A percentile compares a stretch with the other conserved stretches of the same genome.
These are phyloP conservation scores for Polyergus mexicanus DNA, from an alignment of 1,140 invertebrate species.

Conservation along the genomic window DNA sequence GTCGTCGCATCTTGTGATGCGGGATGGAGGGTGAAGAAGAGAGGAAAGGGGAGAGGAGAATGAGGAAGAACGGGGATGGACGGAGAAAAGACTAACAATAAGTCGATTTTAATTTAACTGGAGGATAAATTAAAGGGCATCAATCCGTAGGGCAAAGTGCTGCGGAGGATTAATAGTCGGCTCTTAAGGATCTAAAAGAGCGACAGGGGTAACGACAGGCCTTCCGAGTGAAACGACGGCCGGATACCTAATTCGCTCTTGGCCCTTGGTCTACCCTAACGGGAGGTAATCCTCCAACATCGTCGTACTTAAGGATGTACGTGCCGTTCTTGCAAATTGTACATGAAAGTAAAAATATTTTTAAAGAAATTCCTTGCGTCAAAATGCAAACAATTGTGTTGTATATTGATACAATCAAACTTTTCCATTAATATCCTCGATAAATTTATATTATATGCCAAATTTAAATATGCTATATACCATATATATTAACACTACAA, in stretches of 20 bases:
- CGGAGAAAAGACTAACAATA: slow-evolving; percentile 68
- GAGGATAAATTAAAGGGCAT: slow-evolving; percentile 75
- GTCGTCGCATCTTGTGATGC: neutral
- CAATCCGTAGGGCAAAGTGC: slow-evolving; percentile 67
- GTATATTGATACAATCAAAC: neutral
- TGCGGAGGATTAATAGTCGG: slow-evolving; percentile 70
- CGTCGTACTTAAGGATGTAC: slow-evolving; percentile 10
- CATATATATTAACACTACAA: neutral
- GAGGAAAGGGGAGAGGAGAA: neutral
- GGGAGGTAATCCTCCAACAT: slow-evolving; percentile 16
- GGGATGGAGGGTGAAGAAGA: too few species aligned
- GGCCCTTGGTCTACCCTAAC: slow-evolving; percentile 52
- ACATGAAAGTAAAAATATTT: slow-evolving; percentile 1
- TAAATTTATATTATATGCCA: neutral
- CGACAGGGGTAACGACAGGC: slow-evolving; percentile 41
- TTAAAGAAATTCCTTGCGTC: neutral
- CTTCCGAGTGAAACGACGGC: slow-evolving; percentile 65
- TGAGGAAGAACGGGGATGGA: neutral
- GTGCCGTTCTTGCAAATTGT: slow-evolving; percentile 16
- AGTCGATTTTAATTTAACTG: slow-evolving; percentile 76
- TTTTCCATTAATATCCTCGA: neutral
- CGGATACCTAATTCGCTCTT: slow-evolving; percentile 63
- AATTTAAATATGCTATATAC: too few species aligned
- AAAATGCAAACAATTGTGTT: neutral
- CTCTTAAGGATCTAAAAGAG: slow-evolving; percentile 53